Base-by-base conservation (phyloP, 2,797 vertebrate genomes). In the Simalia tracyae region DNA sequence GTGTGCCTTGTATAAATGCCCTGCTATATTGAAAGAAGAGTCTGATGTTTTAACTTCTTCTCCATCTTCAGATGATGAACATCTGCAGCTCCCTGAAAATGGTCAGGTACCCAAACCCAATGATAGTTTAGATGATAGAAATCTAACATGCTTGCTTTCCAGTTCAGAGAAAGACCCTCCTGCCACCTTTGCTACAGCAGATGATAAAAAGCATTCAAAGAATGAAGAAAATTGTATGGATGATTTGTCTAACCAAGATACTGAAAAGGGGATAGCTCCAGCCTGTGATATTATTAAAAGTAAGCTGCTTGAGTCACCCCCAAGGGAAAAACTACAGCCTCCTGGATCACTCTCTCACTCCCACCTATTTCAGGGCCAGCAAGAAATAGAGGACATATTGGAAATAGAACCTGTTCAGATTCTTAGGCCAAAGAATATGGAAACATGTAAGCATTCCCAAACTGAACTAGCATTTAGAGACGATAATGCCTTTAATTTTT, bases 1-100 rank as follows among this genome's bases (percentile, higher is more conserved):
- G 64, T 8, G 22, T 42, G 94, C 95, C 66, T 93, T 94, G 36
- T 97, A 96, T 89, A 89, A 94, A 2, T 96, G 93, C 56, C 89
- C 94, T 68, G 31, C 86, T 17, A 5, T 85, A 90, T 88, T 89
- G 56, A 60, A 24, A 17, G 87, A 19, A 93, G 91, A 84, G 91
- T 84, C 88, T 84, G 91, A 72, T 84, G 86, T 8, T 19, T 9
- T 31, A 5, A 57, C 7, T 11, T 90, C 89, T 36, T 66, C 89
- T 11, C 7, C 31, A 84, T 88, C 92, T 59, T 66, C 89, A n/a
- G 86, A 88, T 2, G 54, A 66, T 66, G 92, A 93, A 14, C 9
- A 7, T 59, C 56, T 63, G 76, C 87, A 59, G 42, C 10, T 1
- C 15, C 26, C 15, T 46, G 28, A 31, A 57, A 46, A 66, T 11